Evolutionary conservation across 2,113 vertebrate genomes (phyloP), one percentile per base, ranked within the genome.

Genomic region (Eidolon helvum): DNA sequence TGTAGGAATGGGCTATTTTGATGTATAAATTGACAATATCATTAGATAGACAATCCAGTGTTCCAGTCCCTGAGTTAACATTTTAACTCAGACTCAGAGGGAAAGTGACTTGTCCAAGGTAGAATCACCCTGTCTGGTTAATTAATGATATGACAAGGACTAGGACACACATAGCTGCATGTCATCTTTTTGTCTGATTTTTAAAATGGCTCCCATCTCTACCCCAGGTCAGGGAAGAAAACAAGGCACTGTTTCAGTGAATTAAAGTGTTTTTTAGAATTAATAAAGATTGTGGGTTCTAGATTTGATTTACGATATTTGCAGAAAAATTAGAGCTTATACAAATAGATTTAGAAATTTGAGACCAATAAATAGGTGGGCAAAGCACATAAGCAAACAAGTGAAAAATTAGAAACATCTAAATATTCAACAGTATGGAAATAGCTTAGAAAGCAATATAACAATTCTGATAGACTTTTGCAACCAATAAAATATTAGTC

Each of bases 321-420:
- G 18, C 18, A 74, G 57, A 79, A 66, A 87, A 80, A 80, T 55
- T 75, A 84, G 72, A 78, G 40, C 43, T 91, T 93, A 72, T 61
- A 85, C 21, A 74, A 57, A 18, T 71, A 78, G 48, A 61, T 80
- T 97, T 80, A 83, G 69, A 92, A 96, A 94, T 85, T 93, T 22
- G 80, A 86, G n/a, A 61, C 33, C 90, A 38, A 68, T 65, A n/a
- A 38, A 68, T 65, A n/a, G 59, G 7, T 82, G 35, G 22, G 38
- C 40, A 63, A 45, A 90, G 48, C 40, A 80, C 2, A 89, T 28
- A 57, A 77, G 7, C 33, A 95, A 88, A 69, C 57, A 87, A 63
- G 21, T 95, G 33, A 89, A 78, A 94, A 94, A n/a, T 63, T 69
- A 12, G 9, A 91, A n/a, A 71, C 55, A 71, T 84, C n/a, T 72